Percentiles rank a stretch among this genome's conserved stretches.
These are phyloP conservation scores for Sebastes fasciatus DNA, from an alignment of 2,113 vertebrate species.

Conservation along the genomic window DNA sequence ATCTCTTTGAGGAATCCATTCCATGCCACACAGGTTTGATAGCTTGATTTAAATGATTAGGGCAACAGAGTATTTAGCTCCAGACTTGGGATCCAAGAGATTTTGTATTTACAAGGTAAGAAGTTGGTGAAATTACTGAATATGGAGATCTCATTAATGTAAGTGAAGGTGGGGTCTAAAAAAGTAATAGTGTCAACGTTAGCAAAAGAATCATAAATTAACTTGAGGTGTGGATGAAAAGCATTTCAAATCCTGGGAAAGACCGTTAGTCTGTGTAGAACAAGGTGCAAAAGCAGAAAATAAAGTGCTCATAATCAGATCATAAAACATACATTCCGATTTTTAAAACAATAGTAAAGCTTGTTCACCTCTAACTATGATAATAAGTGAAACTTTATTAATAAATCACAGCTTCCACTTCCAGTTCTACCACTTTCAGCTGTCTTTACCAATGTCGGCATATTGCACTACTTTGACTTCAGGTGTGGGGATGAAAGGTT, in stretches of 20 bases:
- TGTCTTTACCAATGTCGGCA: neutral
- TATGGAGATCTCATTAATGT: neutral
- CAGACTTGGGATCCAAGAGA: neutral
- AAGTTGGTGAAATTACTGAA: neutral
- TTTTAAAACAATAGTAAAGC: neutral
- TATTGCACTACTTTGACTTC: constrained; percentile 4
- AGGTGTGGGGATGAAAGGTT: constrained; percentile 51
- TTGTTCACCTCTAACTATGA: neutral
- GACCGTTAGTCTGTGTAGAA: neutral
- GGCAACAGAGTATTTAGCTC: neutral
- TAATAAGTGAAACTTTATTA: neutral
- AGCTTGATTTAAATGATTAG: neutral
- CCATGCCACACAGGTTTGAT: neutral
- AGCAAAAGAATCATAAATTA: neutral
- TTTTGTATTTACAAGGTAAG: neutral
- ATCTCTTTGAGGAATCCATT: neutral
- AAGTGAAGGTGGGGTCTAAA: neutral
- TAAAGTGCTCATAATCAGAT: too few species aligned
- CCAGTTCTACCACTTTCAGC: neutral
- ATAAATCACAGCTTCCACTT: neutral
- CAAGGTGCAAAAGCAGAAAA: neutral
- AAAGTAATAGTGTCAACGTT: neutral
- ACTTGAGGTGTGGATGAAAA: neutral
- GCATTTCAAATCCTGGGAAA: neutral
- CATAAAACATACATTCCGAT: neutral